Conservation (phyloP, 2,888 invertebrate genomes). For the Tineola bisselliella region DNA sequence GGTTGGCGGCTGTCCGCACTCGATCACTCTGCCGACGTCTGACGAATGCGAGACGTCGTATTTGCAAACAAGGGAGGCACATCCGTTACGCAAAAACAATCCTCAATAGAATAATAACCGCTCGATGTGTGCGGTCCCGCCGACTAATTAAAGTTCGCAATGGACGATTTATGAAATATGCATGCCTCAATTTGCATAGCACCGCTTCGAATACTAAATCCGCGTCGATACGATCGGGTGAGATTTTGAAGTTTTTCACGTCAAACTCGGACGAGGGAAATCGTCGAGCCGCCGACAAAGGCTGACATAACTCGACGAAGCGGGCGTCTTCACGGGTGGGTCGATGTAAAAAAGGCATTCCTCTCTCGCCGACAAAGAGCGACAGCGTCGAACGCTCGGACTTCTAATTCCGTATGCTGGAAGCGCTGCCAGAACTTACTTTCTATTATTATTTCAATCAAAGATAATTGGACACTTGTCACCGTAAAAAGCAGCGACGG, state of each 20-base stretch:
- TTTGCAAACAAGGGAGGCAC: conserved; percentile 17
- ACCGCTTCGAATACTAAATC: conserved; percentile 23
- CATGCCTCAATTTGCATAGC: conserved; percentile 28
- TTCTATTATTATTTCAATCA: conserved; percentile 61
- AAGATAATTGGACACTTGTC: conserved; percentile 59
- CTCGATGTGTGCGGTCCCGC: conserved; percentile 2
- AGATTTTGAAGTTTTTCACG: conserved; percentile 3
- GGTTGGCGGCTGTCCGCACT: conserved; percentile 6
- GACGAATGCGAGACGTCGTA: conserved; percentile 15
- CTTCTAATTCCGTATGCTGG: conserved; percentile 43
- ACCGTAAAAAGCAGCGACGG: conserved; percentile 27
- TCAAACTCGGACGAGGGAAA: neutral
- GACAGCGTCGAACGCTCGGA: neutral
- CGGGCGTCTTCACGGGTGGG: conserved; percentile 46
- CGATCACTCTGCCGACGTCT: conserved; percentile 14
- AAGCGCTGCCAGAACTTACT: conserved; percentile 30
- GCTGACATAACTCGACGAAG: conserved; percentile 16
- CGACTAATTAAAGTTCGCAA: conserved; percentile 31
- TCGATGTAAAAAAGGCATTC: conserved; percentile 36
- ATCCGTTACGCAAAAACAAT: conserved; percentile 13
- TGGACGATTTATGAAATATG: conserved; percentile 26
- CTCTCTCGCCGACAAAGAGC: conserved; percentile 21
- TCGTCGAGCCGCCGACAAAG: conserved; percentile 34
- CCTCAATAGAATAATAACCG: neutral
- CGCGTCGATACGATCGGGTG: conserved; percentile 21